Conservation (phyloP, 2,113 vertebrate genomes). For the Pelodiscus sinensis region DNA sequence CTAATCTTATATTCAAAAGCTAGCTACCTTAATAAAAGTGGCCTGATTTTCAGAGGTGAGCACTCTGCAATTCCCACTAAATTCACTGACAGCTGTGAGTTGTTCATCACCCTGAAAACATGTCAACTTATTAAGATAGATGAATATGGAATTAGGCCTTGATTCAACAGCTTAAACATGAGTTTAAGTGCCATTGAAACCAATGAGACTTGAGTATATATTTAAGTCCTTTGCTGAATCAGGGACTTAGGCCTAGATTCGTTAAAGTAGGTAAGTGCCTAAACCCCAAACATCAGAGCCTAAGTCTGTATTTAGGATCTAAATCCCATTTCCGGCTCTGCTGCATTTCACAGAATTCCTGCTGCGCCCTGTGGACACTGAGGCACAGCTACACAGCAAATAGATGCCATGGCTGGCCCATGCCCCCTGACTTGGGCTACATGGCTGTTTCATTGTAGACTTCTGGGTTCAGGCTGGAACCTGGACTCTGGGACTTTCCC, state of each 20-base stretch:
- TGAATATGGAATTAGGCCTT: neutral
- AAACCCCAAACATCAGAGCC: neutral
- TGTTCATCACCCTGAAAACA: neutral
- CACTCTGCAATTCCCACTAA: neutral
- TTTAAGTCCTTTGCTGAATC: neutral
- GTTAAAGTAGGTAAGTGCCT: neutral
- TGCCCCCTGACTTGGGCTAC: too few relatives aligned
- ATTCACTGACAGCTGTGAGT: neutral
- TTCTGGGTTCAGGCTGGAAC: neutral
- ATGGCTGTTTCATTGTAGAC: too few relatives aligned
- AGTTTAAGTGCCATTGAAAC: neutral
- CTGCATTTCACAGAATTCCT: too few relatives aligned
- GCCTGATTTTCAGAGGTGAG: conserved; percentile 14
- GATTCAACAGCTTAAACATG: neutral
- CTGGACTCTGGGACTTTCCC: neutral
- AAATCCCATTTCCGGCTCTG: too few relatives aligned
- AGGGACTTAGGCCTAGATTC: neutral
- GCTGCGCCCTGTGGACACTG: too few relatives aligned
- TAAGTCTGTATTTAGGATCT: neutral
- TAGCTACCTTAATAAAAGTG: conserved; percentile 30
- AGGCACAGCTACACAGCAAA: too few relatives aligned
- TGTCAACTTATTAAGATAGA: conserved; percentile 18
- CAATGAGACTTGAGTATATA: neutral
- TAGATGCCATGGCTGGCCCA: too few relatives aligned
- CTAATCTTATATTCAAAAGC: neutral